These are phyloP conservation scores for Epinephelus fuscoguttatus DNA, from an alignment of 2,113 vertebrate species.

Conservation along the genomic window DNA sequence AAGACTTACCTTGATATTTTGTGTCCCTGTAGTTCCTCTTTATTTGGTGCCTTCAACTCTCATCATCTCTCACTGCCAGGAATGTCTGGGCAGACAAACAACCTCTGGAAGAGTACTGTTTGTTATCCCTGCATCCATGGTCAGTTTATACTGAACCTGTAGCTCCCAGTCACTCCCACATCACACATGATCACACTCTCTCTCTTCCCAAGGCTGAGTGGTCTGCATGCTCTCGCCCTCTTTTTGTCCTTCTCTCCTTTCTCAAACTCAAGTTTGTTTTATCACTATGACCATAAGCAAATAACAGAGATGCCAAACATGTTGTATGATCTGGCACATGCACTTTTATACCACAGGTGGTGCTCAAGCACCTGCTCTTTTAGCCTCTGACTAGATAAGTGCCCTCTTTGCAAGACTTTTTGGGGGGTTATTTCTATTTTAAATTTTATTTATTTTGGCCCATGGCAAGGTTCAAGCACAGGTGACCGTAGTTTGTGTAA, in stretches of 20 bases:
- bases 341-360: background rate
- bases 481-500: too few relatives aligned
- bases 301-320: background rate
- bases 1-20: slow-evolving; percentile 48
- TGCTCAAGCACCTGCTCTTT: background rate
- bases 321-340: background rate
- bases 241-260: slow-evolving; percentile 12
- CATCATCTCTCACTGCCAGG: slow-evolving; percentile 53
- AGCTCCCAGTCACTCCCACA: slow-evolving; percentile 72
- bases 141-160: slow-evolving; percentile 74
- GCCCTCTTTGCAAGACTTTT: too few relatives aligned
- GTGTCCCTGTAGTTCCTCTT: slow-evolving; percentile 39
- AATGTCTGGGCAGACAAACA: slow-evolving; percentile 33
- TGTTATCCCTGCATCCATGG: slow-evolving; percentile 44
- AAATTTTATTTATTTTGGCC: too few relatives aligned
- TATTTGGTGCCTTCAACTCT: slow-evolving; percentile 35
- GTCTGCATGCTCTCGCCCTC: background rate
- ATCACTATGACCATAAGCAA: background rate
- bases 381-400: background rate
- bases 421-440: too few relatives aligned
- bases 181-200: slow-evolving; percentile 50
- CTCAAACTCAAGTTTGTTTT: background rate
- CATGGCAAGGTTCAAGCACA: too few relatives aligned
- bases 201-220: slow-evolving; percentile 10
- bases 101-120: slow-evolving; percentile 33